A percentile compares a stretch with the other conserved stretches of the same genome.
phyloP scores from a whole-genome alignment of 2,113 vertebrate species.

The Bothrops jararaca region DNA sequence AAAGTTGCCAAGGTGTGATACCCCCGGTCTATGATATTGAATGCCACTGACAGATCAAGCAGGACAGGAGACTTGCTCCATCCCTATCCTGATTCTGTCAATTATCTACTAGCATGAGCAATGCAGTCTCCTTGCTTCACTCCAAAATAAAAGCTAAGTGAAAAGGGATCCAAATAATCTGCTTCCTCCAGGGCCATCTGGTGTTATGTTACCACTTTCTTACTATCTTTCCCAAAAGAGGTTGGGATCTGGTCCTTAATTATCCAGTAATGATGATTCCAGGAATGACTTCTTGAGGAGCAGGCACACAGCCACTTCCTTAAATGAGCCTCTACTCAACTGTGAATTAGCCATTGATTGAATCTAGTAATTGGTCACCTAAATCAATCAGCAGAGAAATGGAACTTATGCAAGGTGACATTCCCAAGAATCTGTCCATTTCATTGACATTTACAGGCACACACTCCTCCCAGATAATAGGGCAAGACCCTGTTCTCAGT shows the following conservation, averaged over 20 bases:
- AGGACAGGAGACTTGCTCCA: neutral
- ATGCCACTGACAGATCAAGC: neutral
- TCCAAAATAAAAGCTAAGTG: neutral
- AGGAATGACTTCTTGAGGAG: neutral
- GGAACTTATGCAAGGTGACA: neutral
- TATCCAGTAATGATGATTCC: neutral
- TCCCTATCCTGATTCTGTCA: neutral
- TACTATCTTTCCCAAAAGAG: neutral
- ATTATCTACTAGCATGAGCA: neutral
- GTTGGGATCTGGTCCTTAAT: neutral
- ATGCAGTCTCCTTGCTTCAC: neutral
- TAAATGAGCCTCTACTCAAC: neutral
- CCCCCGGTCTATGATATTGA: neutral
- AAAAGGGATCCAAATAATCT: neutral
- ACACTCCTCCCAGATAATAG: neutral
- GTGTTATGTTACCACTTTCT: neutral
- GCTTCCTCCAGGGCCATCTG: neutral
- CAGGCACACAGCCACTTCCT: neutral
- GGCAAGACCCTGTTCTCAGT: neutral
- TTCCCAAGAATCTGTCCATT: neutral
- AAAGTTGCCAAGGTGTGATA: neutral
- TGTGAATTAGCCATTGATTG: neutral
- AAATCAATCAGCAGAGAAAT: neutral
- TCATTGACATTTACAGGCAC: neutral
- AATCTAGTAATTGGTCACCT: neutral